These are phyloP conservation scores for Anneissia japonica DNA, from an alignment of 35 echinoderm and acorn worm species.

Conservation along the genomic window DNA sequence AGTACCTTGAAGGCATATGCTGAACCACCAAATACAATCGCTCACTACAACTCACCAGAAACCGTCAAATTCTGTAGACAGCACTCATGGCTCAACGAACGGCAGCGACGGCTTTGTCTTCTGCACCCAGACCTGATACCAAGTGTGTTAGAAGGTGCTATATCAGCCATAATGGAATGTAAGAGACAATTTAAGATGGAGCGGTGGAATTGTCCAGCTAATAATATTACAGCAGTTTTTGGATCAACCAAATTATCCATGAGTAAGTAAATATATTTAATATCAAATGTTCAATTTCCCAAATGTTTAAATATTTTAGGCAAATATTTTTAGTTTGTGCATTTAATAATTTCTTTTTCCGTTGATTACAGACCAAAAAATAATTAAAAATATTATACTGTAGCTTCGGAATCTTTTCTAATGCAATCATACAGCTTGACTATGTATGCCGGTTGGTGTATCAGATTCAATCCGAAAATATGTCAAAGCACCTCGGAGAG, in stretches of 20 bases:
- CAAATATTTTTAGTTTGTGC: too few species aligned
- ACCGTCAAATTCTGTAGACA: slow-evolving; percentile 44
- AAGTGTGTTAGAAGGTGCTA: slow-evolving; percentile 38
- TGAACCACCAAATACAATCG: not conserved
- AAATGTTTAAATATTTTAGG: too few species aligned
- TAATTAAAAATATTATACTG: too few species aligned
- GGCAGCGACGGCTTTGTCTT: slow-evolving; percentile 51
- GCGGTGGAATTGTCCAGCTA: slow-evolving; percentile 71
- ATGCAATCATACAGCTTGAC: too few species aligned
- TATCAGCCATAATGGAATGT: slow-evolving; percentile 52
- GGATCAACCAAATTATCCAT: slow-evolving; percentile 28
- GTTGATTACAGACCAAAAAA: too few species aligned
- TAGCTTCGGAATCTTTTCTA: too few species aligned
- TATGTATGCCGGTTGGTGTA: too few species aligned
- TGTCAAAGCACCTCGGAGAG: too few species aligned
- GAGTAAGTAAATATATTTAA: slow-evolving; percentile 44
- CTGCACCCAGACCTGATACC: slow-evolving; percentile 52
- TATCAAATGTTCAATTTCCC: too few species aligned
- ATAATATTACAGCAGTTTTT: slow-evolving; percentile 67
- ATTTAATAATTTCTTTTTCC: too few species aligned
- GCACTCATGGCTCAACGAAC: slow-evolving; percentile 52
- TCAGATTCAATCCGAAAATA: too few species aligned
- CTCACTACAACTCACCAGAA: slow-evolving; percentile 31
- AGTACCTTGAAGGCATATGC: not conserved
- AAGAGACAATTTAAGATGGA: slow-evolving; percentile 48